Evolutionary conservation across 2,113 vertebrate species (phyloP).

Genomic region (Misgurnus anguillicaudatus): DNA sequence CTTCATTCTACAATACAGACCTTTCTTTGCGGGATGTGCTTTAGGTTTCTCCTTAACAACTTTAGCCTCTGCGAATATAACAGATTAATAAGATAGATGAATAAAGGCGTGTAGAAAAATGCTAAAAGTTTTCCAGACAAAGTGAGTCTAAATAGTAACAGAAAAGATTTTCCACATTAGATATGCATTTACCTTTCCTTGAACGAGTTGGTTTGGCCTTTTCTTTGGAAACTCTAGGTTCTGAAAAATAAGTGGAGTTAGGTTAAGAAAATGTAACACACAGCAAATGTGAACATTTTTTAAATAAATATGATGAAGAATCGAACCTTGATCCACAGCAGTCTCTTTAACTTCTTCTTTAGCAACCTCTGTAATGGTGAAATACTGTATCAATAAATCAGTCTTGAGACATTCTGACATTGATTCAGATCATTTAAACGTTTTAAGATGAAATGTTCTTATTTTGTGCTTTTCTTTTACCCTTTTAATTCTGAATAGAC

Average conservation of each 20-base stretch:
- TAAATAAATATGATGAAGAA: neutral
- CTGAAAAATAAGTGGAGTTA: too few species aligned
- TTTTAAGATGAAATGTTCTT: too few species aligned
- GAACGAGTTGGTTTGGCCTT: constrained; percentile 42
- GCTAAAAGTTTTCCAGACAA: too few species aligned
- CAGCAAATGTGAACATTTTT: neutral
- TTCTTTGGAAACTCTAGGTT: constrained; percentile 27
- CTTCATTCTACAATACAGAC: constrained; percentile 17
- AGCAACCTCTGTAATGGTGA: too few species aligned
- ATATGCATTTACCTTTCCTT: constrained; percentile 11
- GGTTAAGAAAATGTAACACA: neutral
- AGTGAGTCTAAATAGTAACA: too few species aligned
- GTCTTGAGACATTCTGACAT: too few species aligned
- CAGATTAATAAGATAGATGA: neutral
- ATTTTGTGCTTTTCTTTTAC: too few species aligned
- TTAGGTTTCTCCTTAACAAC: neutral
- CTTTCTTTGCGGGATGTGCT: constrained; percentile 50
- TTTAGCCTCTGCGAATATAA: neutral
- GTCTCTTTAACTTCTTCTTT: constrained; percentile 18
- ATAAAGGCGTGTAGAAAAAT: too few species aligned
- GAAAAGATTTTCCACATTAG: neutral
- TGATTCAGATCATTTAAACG: too few species aligned
- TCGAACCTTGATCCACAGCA: neutral
- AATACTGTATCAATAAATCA: too few species aligned
- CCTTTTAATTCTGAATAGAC: neutral